phyloP scores from a whole-genome alignment of 2,888 invertebrate genomes.

The Cosmorhoe ocellata region DNA sequence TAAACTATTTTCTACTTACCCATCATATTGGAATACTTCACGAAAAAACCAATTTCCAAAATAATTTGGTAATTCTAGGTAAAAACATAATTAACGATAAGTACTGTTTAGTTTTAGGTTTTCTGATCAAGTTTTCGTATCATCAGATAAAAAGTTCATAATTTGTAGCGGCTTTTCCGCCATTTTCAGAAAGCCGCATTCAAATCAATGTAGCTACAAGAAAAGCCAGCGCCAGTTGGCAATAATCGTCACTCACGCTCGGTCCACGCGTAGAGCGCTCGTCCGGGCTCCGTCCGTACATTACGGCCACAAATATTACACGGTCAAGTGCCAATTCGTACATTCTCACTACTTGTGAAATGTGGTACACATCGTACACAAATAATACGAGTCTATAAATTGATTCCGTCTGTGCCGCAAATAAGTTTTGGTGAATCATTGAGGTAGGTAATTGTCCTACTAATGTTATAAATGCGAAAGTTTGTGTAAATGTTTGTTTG shows the following conservation, averaged over 20 bases:
- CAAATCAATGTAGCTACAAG: neutral
- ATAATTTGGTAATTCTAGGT: too few relatives aligned
- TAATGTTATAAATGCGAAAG: too few relatives aligned
- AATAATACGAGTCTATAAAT: constrained; percentile 12
- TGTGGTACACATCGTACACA: constrained; percentile 17
- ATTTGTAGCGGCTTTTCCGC: neutral
- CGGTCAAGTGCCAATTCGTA: constrained; percentile 21
- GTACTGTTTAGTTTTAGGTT: too few relatives aligned
- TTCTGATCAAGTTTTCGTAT: too few relatives aligned
- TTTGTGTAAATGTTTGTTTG: too few relatives aligned
- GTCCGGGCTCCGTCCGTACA: neutral
- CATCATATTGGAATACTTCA: too few relatives aligned
- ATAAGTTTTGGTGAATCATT: constrained; percentile 14
- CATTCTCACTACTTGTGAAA: constrained; percentile 1
- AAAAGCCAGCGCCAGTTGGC: constrained; percentile 7
- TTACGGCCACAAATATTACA: neutral
- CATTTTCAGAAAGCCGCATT: neutral
- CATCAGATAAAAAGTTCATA: neutral
- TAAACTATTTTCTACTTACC: too few relatives aligned
- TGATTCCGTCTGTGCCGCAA: constrained; percentile 16
- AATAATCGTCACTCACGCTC: constrained; percentile 9
- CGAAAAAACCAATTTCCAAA: too few relatives aligned
- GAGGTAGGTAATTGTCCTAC: too few relatives aligned
- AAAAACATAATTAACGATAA: too few relatives aligned
- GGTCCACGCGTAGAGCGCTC: constrained; percentile 7